Evolutionary conservation across 92 coral and sea anemone genomes (phyloP).

Genomic region (Epizoanthus illoricatus): DNA sequence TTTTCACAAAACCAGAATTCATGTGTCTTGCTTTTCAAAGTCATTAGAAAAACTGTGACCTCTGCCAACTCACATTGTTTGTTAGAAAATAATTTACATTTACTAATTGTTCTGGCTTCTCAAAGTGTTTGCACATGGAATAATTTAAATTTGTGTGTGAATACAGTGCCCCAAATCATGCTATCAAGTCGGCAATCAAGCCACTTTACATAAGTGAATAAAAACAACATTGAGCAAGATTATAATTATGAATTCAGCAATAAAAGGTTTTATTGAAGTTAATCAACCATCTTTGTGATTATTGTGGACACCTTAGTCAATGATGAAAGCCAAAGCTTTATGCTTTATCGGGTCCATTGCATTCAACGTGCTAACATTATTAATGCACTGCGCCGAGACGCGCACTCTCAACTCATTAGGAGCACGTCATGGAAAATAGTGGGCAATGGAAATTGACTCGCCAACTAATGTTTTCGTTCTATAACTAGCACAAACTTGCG

Average conservation of each 20-base stretch:
- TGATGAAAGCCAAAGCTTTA: not conserved
- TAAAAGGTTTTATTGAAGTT: not conserved
- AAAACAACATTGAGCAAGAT: not conserved
- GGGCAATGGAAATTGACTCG: no score
- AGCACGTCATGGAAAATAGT: no score
- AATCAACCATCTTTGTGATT: not conserved
- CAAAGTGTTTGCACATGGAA: slow-evolving; percentile 35
- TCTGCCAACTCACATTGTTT: not conserved
- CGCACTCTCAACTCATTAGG: no score
- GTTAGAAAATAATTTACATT: not conserved
- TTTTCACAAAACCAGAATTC: not conserved
- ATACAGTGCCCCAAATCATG: not conserved
- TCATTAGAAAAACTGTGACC: not conserved
- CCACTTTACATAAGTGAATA: not conserved
- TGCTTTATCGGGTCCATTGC: no score
- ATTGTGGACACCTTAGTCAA: not conserved
- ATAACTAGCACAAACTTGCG: no score
- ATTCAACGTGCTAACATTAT: no score
- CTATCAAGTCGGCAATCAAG: not conserved
- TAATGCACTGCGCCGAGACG: no score
- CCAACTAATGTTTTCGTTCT: no score
- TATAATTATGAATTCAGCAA: not conserved
- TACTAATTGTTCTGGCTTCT: not conserved
- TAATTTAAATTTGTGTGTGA: slow-evolving; percentile 20
- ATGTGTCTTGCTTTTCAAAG: not conserved